phyloP scores from a whole-genome alignment of 2,888 invertebrate genomes.

The Harpalus rufipes region DNA sequence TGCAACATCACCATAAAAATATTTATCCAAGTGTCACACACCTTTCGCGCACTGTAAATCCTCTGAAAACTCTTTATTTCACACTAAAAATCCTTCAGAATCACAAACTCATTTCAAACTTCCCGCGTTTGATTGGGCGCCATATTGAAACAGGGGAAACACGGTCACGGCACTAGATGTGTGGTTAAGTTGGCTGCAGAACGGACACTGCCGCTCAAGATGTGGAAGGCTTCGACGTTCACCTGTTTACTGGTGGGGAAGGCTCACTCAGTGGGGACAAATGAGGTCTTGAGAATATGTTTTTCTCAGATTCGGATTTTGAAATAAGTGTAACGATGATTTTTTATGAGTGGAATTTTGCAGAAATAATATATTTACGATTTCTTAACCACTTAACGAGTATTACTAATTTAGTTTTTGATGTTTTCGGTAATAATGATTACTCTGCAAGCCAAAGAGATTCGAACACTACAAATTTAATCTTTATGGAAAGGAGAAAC shows the following conservation, averaged over 20 bases:
- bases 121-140: constrained; percentile 27
- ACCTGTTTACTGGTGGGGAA: constrained; percentile 23
- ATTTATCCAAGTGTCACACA: constrained; percentile 23
- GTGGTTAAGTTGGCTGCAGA: constrained; percentile 18
- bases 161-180: constrained; percentile 32
- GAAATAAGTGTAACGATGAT: constrained; percentile 3
- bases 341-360: not conserved
- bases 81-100: not conserved
- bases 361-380: too few species aligned
- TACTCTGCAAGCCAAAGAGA: not conserved
- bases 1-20: constrained; percentile 68
- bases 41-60: constrained; percentile 24
- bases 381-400: too few species aligned
- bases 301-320: not conserved
- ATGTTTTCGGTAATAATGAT: too few species aligned
- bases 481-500: too few species aligned
- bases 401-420: too few species aligned
- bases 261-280: constrained; percentile 18
- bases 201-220: constrained; percentile 23
- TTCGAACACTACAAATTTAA: not conserved
- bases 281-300: constrained; percentile 34
- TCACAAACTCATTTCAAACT: constrained; percentile 29
- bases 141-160: constrained; percentile 31
- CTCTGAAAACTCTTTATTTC: not conserved
- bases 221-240: constrained; percentile 33